Conservation (phyloP, 2,113 vertebrate genomes). For the Calonectris borealis region DNA sequence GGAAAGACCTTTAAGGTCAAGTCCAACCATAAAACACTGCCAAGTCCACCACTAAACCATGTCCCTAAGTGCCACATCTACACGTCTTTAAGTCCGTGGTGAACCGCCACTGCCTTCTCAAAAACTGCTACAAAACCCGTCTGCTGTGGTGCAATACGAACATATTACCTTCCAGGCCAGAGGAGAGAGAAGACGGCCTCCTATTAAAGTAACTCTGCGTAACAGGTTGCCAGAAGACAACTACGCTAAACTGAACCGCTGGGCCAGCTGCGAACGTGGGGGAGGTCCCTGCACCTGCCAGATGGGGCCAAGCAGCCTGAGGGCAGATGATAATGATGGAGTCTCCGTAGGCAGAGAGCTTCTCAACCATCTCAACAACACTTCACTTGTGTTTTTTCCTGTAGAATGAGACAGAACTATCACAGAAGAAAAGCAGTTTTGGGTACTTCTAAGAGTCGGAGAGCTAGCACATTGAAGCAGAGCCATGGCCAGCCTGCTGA, state of each 20-base stretch:
- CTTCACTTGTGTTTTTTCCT: not conserved
- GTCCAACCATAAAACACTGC: not conserved
- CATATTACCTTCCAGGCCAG: no score
- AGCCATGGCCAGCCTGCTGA: not conserved
- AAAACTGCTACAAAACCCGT: not conserved
- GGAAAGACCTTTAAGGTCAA: not conserved
- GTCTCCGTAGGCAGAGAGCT: not conserved
- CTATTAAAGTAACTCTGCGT: not conserved
- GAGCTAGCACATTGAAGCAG: not conserved
- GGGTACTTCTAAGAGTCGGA: not conserved
- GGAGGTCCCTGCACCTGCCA: not conserved
- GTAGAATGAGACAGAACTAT: not conserved
- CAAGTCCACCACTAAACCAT: not conserved
- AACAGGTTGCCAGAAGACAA: not conserved
- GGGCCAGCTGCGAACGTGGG: rapidly evolving
- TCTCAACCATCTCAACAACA: not conserved
- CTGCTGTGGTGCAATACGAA: not conserved
- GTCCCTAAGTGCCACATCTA: not conserved
- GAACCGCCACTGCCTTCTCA: not conserved
- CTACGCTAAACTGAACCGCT: not conserved
- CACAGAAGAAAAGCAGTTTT: not conserved
- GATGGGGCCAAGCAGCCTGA: not conserved
- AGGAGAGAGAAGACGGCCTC: not conserved
- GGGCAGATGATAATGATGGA: not conserved
- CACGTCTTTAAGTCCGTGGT: rapidly evolving